Evolutionary conservation across 1,140 invertebrate genomes (phyloP), one percentile per base, ranked within the genome.

Genomic region (Ctenoplectra terminalis): DNA sequence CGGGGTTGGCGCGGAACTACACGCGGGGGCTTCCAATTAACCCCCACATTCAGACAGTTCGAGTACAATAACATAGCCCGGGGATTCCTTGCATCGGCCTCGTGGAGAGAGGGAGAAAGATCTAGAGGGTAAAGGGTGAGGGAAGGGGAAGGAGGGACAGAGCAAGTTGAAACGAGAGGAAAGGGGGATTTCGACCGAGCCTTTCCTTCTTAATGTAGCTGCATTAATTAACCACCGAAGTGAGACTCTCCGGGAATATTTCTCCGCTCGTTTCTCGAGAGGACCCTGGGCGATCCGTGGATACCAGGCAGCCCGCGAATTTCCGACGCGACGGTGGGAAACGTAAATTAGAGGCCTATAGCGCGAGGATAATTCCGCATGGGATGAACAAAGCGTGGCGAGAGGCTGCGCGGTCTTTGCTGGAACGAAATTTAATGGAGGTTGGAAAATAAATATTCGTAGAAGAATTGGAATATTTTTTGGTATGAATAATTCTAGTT

Each of bases 1-100:
- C 37, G 48, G 79, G 71, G 78, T 77, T 85, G 83, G 50, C 50
- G 87, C 52, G 58, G 84, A 87, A 85, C 87, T 88, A 83, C 81
- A 85, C 79, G 76, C 66, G 58, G 74, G 82, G 74, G 88, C 85
- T 89, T 90, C 87, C 88, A 90, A 90, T 90, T 90, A 89, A 90
- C 85, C 88, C 74, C 76, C 80, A 74, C 84, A 75, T 89, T 84
- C 78, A 78, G 75, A 75, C 83, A 86, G 77, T 85, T 84, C 70
- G 71, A 88, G 75, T 78, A 88, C 88, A 88, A 90, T 85, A 89
- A 89, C 83, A 80, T 69, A 75, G 82, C 77, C 79, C 60, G 26
- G 15, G 75, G 81, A 60, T 86, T 75, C 78, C 75, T 71, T 58
- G 82, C 67, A 50, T 50, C 74, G 43, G 73, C 13, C 56, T 29